Base-by-base conservation (phyloP, 2,888 invertebrate species). In the Pachymerium ferrugineum region DNA sequence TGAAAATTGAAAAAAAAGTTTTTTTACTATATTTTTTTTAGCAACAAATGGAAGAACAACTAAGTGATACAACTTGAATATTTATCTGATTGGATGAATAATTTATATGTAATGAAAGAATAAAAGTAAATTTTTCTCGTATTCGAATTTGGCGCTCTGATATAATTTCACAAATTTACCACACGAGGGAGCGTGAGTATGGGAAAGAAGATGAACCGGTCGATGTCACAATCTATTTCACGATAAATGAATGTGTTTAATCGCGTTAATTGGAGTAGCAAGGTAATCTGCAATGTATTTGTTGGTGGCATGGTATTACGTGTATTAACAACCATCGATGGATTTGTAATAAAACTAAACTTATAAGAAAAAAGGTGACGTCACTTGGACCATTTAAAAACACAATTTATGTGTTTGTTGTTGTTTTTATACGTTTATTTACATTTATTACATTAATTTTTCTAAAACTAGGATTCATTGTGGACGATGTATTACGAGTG, bases 401-500 rank as follows among this genome's bases (percentile, higher is more conserved):
- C 3, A 38, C 38, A 38, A 38, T 38, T 33, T 33, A 33, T 8
- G 6, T 12, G 6, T 33, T 33, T 33, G 6, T 33, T 33, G 33
- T 33, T 12, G 12, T 12, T 6, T 33, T 33, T 33, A n/a, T 12
- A 33, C 12, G 33, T 47, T 47, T 47, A 47, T 19, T 47, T 19
- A 47, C 10, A 47, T 19, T 47, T 47, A 19, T 47, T 47, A 35
- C 10, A 28, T 22, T 33, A 16, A 6, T n/a, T 8, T 31, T 70
- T 33, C 16, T 2, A 3, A 6, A 4, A 6, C 4, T 33, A 73
- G 73, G 73, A 73, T 1, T 1, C 29, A 8, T 28, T 62, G 12
- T 54, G 73, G 12, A 67, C 73, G 16, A 84, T 84, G 83, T 84
- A 83, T 80, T 81, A 82, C 16, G 83, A 84, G 76, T 84, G 83